Evolutionary conservation across 2,113 vertebrate genomes (phyloP).

Genomic region (Chauna torquata): DNA sequence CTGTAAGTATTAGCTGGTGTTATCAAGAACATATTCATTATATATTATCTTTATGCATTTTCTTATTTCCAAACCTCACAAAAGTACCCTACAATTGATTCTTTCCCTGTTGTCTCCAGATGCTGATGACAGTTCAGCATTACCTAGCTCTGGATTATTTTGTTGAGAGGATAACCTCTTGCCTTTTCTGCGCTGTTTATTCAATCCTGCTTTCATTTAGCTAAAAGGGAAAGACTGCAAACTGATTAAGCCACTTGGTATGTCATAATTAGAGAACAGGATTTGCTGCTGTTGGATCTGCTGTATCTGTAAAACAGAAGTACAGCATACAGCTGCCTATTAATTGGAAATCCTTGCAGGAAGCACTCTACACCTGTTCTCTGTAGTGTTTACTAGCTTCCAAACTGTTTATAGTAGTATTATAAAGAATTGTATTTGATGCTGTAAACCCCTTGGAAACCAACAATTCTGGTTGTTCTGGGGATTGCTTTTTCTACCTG

Average conservation of each 20-base stretch:
- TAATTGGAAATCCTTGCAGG: slow-evolving; percentile 12
- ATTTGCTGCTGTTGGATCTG: not conserved
- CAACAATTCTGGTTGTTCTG: slow-evolving; percentile 4
- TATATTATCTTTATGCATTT: not conserved
- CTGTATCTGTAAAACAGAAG: not conserved
- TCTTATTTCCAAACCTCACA: not conserved
- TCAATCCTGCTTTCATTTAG: not conserved
- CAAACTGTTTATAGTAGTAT: not conserved
- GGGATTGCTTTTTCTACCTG: slow-evolving; percentile 15
- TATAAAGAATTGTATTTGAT: not conserved
- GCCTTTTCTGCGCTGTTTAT: not conserved
- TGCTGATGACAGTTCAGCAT: not conserved
- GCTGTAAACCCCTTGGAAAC: slow-evolving; percentile 13
- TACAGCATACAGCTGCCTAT: not conserved
- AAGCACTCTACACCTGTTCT: not conserved
- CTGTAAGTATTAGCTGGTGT: not conserved
- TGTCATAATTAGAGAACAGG: not conserved
- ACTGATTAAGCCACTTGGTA: not conserved
- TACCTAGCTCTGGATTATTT: not conserved
- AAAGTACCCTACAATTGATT: not conserved
- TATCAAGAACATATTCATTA: not conserved
- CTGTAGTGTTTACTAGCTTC: not conserved
- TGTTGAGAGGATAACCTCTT: not conserved
- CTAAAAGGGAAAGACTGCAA: not conserved
- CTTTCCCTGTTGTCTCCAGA: not conserved